Evolutionary conservation across 1,140 invertebrate genomes (phyloP), one percentile per base, ranked within the genome.

Genomic region (Cyrtorhinus lividipennis): DNA sequence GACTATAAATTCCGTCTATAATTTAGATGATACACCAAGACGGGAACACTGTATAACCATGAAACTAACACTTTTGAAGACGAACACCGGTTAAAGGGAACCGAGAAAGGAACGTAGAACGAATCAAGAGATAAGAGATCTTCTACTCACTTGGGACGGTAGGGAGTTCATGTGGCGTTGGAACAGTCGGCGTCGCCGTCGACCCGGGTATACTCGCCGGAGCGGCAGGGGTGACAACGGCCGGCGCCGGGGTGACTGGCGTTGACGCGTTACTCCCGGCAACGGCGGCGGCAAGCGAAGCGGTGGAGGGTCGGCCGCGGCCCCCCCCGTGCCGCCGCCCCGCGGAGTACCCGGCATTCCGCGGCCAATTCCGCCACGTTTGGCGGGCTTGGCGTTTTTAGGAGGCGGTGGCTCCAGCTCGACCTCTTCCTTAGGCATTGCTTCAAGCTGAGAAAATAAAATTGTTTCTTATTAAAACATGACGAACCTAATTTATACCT

Each of bases 351-450:
- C 70, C 68, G 44, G 67, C 66, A 20, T 67, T 64, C 38, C 56
- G 2, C 46, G 57, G n/a, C 45, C 30, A 71, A 68, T 26, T 65
- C 64, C 71, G 24, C 68, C 71, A 18, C 69, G 69, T 73, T 87
- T 87, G 2, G 76, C 77, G 8, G 56, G 57, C 67, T 86, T 88
- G 46, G 80, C 80, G 58, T 82, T 83, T 71, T 88, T 90, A 26
- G 77, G 76, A 63, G 78, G 76, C 0, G 84, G 83, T n/a, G 80
- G 77, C 61, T 89, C 88, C 46, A 92, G 76, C 67, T 89, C 86
- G 44, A 87, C 79, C 74, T 93, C 90, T 68, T 92, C 90, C 74
- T 91, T 93, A 66, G 90, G 89, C 90, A 98, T 95, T 73, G 87
- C 83, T 69, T 89, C 85, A 72, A 98, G 85, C 83, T 95, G n/a